Percentiles rank a stretch among this genome's conserved stretches.
Evolutionary conservation across 2,888 invertebrate genomes (phyloP).

Genomic region (Agrochola lota): DNA sequence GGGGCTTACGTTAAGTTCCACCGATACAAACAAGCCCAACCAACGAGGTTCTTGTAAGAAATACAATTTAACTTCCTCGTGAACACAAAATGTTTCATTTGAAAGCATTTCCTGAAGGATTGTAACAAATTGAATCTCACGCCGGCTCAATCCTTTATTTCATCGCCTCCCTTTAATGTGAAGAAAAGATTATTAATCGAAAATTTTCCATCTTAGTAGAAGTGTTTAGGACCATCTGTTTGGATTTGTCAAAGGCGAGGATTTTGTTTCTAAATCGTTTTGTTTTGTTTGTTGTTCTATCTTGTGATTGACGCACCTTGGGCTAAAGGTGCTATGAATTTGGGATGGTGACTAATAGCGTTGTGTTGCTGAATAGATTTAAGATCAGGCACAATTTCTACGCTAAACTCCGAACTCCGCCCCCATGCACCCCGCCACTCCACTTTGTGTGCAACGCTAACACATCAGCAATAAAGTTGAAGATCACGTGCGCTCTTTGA

Average conservation of each 20-base stretch:
- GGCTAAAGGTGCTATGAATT: slow-evolving; percentile 4
- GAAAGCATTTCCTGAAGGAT: slow-evolving; percentile 85
- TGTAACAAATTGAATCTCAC: slow-evolving; percentile 88
- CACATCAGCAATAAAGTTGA: too few species aligned
- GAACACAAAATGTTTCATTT: slow-evolving; percentile 87
- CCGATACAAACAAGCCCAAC: slow-evolving; percentile 79
- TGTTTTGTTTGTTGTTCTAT: slow-evolving; percentile 57
- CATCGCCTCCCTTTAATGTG: slow-evolving; percentile 81
- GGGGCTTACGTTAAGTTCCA: slow-evolving; percentile 78
- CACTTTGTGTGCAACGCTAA: too few species aligned
- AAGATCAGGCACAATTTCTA: too few species aligned
- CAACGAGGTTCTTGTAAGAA: slow-evolving; percentile 80
- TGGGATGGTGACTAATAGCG: neutral
- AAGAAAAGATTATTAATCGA: slow-evolving; percentile 87
- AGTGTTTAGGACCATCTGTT: slow-evolving; percentile 75
- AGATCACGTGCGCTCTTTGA: too few species aligned
- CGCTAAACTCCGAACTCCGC: too few species aligned
- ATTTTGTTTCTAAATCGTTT: slow-evolving; percentile 64
- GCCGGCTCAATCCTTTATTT: slow-evolving; percentile 88
- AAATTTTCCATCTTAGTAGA: slow-evolving; percentile 80
- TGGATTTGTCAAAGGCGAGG: slow-evolving; percentile 76
- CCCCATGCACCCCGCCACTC: too few species aligned
- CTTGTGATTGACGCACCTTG: slow-evolving; percentile 43
- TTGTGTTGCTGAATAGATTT: neutral
- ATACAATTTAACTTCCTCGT: slow-evolving; percentile 86